Base-by-base conservation (phyloP, 2,888 invertebrate genomes). In the Hypomecis punctinalis region DNA sequence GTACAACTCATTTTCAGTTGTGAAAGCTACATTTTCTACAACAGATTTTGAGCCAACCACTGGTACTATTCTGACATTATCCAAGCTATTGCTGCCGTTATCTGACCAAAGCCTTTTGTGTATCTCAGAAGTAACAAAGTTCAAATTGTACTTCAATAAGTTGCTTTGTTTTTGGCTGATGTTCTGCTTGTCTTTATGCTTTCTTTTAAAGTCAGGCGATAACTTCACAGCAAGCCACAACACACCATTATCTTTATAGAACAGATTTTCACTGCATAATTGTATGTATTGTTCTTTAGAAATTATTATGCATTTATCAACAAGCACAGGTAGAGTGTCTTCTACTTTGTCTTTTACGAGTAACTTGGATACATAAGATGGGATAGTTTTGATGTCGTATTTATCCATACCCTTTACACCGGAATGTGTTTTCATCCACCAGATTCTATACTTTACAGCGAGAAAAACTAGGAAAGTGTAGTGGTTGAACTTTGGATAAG, bases 401-500 rank as follows among this genome's bases (percentile, higher is more conserved):
- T 66, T 77, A 68, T 88, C 85, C 86, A 89, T 90, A 52, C 60
- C 71, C 60, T 73, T 76, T 7, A 61, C 37, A 58, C 69, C 62
- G 35, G 63, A 67, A 52, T 66, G 53, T 37, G 70, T 67, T 61
- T 76, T 81, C 69, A 81, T 85, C 46, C 70, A 80, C 72, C 80
- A 80, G 78, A 89, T 85, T 77, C 89, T 86, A 75, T 82, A 90
- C 76, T 90, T 93, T 78, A 93, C 85, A 66, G 88, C 84, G 63
- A 93, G 84, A 73, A 84, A 93, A 66, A 89, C 86, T 33, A 93
- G 81, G 75, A 93, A 93, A 63, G 80, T 79, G 74, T 88, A 83
- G 68, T 74, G 80, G 79, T 93, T 91, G 85, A 84, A 90, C 82
- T 91, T 91, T 83, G 93, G 93, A 85, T 90, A 92, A 61, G 88